Conservation (phyloP, 2,888 invertebrate species). For the Disparrhopalites patrizii region DNA sequence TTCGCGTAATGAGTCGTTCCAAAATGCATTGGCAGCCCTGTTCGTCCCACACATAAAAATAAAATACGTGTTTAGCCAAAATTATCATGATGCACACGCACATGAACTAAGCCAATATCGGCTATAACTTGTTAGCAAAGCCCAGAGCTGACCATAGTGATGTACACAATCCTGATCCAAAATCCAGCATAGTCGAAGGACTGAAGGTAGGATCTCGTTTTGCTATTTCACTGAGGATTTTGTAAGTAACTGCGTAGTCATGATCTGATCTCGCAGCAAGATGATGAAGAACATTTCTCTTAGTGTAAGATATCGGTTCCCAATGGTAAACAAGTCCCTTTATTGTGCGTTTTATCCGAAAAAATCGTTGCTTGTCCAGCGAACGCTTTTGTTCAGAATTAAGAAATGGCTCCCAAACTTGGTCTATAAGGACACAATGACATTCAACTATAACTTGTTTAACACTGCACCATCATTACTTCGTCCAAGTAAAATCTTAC, state of each 20-base stretch:
- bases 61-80: not conserved
- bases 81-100: not conserved
- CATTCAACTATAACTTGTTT: constrained; percentile 14
- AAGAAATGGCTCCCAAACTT: constrained; percentile 39
- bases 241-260: constrained; percentile 69
- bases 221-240: constrained; percentile 70
- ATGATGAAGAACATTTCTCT: constrained; percentile 64
- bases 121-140: too few species aligned
- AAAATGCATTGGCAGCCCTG: constrained; percentile 69
- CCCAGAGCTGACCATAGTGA: constrained; percentile 66
- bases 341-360: constrained; percentile 58
- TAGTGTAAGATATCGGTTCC: constrained; percentile 68
- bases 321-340: constrained; percentile 66
- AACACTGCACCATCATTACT: not conserved
- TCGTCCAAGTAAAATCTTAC: constrained; percentile 49
- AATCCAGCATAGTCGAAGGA: constrained; percentile 79
- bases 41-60: constrained; percentile 26
- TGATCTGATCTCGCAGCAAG: constrained; percentile 65
- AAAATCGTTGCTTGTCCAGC: constrained; percentile 56
- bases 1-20: constrained; percentile 70
- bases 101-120: not conserved
- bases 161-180: constrained; percentile 86
- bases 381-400: constrained; percentile 48
- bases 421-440: constrained; percentile 39
- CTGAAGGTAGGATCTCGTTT: constrained; percentile 62